Base-by-base conservation (phyloP, 2,113 vertebrate species). In the Girardinichthys multiradiatus region DNA sequence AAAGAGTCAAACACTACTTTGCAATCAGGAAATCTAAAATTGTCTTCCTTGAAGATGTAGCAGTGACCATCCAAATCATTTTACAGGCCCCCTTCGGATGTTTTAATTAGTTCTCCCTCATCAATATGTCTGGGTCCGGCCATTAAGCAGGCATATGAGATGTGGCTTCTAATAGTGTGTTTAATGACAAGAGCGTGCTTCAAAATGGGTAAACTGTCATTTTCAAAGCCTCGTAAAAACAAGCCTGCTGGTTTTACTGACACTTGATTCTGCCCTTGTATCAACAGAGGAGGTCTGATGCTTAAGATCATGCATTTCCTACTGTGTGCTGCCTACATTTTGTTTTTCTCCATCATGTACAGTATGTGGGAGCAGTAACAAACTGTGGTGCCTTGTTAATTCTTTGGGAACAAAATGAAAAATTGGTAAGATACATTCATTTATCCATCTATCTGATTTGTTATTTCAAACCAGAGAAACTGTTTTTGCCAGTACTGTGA, bases 21-120 rank as follows among this genome's bases (percentile, higher is more conserved):
- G 17, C 21, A 57, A 45, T 21, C 14, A 26, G 57, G 15, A 80
- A 37, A 72, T 72, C 30, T n/a, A n/a, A 54, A 80, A 66, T 14
- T 45, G 61, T 72, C 42, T 60, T 57, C 78, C 30, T 64, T 30
- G 57, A 62, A 68, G 48, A 80, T 62, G 54, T 14, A 71, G 26
- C 27, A 14, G 7, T 0, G 0, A 33, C 64, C 54, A 57, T 67
- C 45, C 24, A 51, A 74, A 68, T 70, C 0, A 67, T 61, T 29
- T 75, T n/a, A 72, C 27, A 68, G 62, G 19, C 19, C 48, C 48
- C 48, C 69, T 72, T 69, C 27, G 0, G 21, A 78, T 62, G 33
- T 82, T 72, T 79, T 76, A 73, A 87, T 82, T 76, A 77, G 65
- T 72, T 84, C 72, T 72, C 33, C 37, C 26, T 24, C 21, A 4